A percentile compares a stretch with the other conserved stretches of the same genome.
These are phyloP conservation scores for Plagodis dolabraria DNA, from an alignment of 2,888 invertebrate species.

Conservation along the genomic window DNA sequence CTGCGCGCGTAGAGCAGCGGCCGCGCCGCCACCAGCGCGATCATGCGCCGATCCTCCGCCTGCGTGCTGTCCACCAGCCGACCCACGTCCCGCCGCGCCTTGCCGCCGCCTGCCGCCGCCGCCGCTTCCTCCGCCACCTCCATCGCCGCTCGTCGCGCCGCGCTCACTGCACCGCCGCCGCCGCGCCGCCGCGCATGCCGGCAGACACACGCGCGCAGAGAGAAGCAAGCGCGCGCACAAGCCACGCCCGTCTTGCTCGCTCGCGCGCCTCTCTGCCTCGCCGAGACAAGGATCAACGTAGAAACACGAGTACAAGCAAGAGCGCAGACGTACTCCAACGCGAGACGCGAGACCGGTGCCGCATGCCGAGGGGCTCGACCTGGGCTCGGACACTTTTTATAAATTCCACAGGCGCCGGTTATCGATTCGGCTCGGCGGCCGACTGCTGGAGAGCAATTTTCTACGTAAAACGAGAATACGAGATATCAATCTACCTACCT, in stretches of 20 bases:
- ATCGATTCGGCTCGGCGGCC: background rate
- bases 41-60: slow-evolving; percentile 76
- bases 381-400: slow-evolving; percentile 19
- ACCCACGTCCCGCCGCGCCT: slow-evolving; percentile 52
- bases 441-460: background rate
- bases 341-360: slow-evolving; percentile 2
- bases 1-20: slow-evolving; percentile 73
- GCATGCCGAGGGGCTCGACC: background rate
- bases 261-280: slow-evolving; percentile 19
- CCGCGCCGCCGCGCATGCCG: slow-evolving; percentile 67
- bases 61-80: slow-evolving; percentile 71
- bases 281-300: slow-evolving; percentile 45
- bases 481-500: no score
- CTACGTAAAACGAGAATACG: background rate
- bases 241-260: slow-evolving; percentile 55
- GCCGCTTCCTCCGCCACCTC: slow-evolving; percentile 4
- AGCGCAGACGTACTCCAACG: slow-evolving; percentile 63
- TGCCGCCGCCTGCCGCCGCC: slow-evolving; percentile 11
- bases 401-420: slow-evolving; percentile 23
- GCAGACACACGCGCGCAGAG: slow-evolving; percentile 77
- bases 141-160: slow-evolving; percentile 35
- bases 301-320: slow-evolving; percentile 72
- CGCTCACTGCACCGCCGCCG: slow-evolving; percentile 63
- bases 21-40: slow-evolving; percentile 70
- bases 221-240: slow-evolving; percentile 61